Base-by-base conservation (phyloP, 1,140 invertebrate species). In the Ostrea denselamellosa region DNA sequence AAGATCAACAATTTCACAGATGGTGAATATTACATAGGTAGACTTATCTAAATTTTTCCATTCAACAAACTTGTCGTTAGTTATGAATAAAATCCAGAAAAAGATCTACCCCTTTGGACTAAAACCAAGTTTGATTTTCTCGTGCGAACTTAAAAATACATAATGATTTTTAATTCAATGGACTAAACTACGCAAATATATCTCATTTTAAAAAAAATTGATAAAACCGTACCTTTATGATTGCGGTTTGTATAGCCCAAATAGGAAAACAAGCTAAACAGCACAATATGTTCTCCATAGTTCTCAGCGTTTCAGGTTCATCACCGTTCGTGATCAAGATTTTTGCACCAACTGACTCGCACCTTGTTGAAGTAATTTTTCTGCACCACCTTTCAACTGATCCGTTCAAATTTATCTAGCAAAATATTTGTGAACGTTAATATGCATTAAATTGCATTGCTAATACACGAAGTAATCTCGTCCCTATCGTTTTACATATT, bases 241-340 rank as follows among this genome's bases (percentile, higher is more conserved):
- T 89, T 4, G 81, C 85, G 0, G 89, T 90, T 83, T 92, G 91
- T 44, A 92, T 54, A 2, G 88, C 81, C 90, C 90, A 91, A 34
- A 92, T 88, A 53, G 91, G 91, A 22, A 92, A 88, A 65, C 91
- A 92, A 54, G 90, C 25, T 14, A 90, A 51, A 86, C 91, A 90
- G 34, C 90, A 91, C 84, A 91, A 28, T 51, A 90, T 58, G 65
- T 92, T 89, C 28, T 90, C 90, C 8, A 68, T 22, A 9, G 87
- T 88, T 52, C 81, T 65, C 17, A 90, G 54, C n/a, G 62, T 86
- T 3, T 87, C 88, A 28, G 84, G 83, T 85, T 92, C 91, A 56
- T 92, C 91, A 8, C 91, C 91, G 68, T 91, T 90, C 8, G 91
- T 92, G 9, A 92, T 89, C 25, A 90, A 83, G 8, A 92, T 44